These are phyloP conservation scores for Fregata magnificens DNA, from an alignment of 2,113 vertebrate genomes.

Conservation along the genomic window DNA sequence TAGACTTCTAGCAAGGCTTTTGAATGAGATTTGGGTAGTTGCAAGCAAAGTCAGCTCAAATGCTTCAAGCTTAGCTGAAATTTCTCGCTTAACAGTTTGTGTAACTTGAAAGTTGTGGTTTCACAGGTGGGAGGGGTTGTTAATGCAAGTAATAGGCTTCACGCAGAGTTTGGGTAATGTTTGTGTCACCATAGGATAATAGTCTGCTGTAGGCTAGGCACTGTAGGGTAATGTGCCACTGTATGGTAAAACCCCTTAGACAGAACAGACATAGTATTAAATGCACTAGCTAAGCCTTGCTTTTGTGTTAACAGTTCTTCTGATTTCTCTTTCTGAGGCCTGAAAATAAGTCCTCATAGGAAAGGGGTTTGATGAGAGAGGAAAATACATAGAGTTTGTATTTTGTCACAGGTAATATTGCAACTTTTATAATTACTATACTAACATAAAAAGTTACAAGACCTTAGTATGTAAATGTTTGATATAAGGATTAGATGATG, in stretches of 20 bases:
- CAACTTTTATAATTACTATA: neutral
- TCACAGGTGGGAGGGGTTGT: slow-evolving; percentile 36
- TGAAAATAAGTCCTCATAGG: neutral
- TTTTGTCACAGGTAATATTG: neutral
- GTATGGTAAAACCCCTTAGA: neutral
- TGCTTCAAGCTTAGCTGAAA: slow-evolving; percentile 4
- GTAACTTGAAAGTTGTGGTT: neutral
- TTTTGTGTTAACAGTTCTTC: neutral
- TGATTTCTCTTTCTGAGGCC: neutral
- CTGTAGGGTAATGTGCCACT: neutral
- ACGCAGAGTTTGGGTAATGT: neutral
- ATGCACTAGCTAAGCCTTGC: neutral
- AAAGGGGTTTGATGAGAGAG: neutral
- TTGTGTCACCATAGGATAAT: slow-evolving; percentile 14
- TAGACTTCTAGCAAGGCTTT: slow-evolving; percentile 28
- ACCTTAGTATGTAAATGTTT: neutral
- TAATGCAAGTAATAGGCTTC: slow-evolving; percentile 27
- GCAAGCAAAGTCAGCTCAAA: slow-evolving; percentile 18
- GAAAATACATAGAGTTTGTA: neutral
- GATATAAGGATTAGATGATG: neutral
- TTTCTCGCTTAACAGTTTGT: slow-evolving; percentile 5
- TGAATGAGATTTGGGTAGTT: slow-evolving; percentile 30
- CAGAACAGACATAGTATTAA: neutral
- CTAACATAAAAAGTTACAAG: neutral
- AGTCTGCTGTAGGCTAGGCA: neutral